phyloP scores from a whole-genome alignment of 2,888 invertebrate genomes.

The Drosophila merina region DNA sequence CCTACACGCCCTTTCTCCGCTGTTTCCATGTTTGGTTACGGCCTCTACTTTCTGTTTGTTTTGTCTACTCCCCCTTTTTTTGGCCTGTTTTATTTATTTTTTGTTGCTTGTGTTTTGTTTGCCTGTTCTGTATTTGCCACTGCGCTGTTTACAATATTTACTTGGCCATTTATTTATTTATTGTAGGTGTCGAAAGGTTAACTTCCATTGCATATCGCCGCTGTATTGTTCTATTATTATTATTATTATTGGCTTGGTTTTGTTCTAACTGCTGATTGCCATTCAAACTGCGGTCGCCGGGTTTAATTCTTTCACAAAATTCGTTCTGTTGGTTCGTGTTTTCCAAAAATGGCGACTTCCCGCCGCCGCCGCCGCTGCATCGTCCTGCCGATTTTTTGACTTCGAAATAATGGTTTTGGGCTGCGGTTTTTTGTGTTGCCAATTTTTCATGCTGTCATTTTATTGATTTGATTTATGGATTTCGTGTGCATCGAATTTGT shows the following conservation, averaged over 20 bases:
- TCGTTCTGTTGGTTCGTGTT: slow-evolving; percentile 1
- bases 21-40: slow-evolving; percentile 40
- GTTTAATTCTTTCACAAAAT: slow-evolving; percentile 24
- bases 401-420: slow-evolving; percentile 53
- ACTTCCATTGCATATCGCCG: slow-evolving; percentile 37
- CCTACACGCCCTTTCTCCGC: slow-evolving; percentile 7
- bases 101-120: slow-evolving; percentile 1
- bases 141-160: slow-evolving; percentile 54
- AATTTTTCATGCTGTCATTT: slow-evolving; percentile 70
- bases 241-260: slow-evolving; percentile 47
- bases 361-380: background rate
- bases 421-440: slow-evolving; percentile 62
- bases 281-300: slow-evolving; percentile 43
- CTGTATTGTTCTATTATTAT: slow-evolving; percentile 43
- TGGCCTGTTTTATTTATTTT: background rate
- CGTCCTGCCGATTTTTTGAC: slow-evolving; percentile 37
- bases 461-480: slow-evolving; percentile 71
- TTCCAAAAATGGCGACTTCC: slow-evolving; percentile 31
- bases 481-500: slow-evolving; percentile 56
- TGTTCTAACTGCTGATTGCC: slow-evolving; percentile 46
- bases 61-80: slow-evolving; percentile 14
- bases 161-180: slow-evolving; percentile 64
- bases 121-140: slow-evolving; percentile 30
- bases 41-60: slow-evolving; percentile 21
- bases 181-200: slow-evolving; percentile 68